Percentiles rank a stretch among this genome's conserved stretches.
Conservation (phyloP, 2,888 invertebrate species). For the Meloe dianella region DNA sequence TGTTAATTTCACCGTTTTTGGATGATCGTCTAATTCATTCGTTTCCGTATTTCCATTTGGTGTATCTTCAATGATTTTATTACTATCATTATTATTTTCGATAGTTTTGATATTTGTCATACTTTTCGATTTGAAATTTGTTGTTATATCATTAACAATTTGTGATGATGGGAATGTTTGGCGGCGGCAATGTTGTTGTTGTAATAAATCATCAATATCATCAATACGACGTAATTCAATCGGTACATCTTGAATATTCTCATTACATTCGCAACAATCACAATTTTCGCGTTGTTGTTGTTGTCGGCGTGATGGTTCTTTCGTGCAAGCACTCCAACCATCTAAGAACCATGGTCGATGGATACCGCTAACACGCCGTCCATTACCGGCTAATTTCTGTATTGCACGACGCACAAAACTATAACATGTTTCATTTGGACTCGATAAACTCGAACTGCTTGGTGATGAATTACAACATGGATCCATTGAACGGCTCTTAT, state of each 20-base stretch:
- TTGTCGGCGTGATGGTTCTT: constrained; percentile 54
- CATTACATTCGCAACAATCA: constrained; percentile 65
- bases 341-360: constrained; percentile 76
- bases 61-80: constrained; percentile 8
- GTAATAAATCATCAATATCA: constrained; percentile 61
- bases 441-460: constrained; percentile 86
- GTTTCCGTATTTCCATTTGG: constrained; percentile 19
- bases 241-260: constrained; percentile 77
- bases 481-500: constrained; percentile 71
- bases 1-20: constrained; percentile 40
- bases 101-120: constrained; percentile 82
- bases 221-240: constrained; percentile 86
- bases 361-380: constrained; percentile 62
- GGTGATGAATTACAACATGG: constrained; percentile 68
- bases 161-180: constrained; percentile 63
- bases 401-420: constrained; percentile 89
- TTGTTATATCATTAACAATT: constrained; percentile 56
- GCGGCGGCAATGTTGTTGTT: constrained; percentile 60
- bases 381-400: constrained; percentile 77
- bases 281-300: constrained; percentile 60
- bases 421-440: constrained; percentile 93
- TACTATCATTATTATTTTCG: constrained; percentile 66
- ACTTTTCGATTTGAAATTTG: constrained; percentile 80
- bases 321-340: constrained; percentile 69
- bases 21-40: constrained; percentile 25